A percentile compares a stretch with the other conserved stretches of the same genome.
Conservation (phyloP, 2,888 invertebrate genomes). For the Apodemia hepburni region DNA sequence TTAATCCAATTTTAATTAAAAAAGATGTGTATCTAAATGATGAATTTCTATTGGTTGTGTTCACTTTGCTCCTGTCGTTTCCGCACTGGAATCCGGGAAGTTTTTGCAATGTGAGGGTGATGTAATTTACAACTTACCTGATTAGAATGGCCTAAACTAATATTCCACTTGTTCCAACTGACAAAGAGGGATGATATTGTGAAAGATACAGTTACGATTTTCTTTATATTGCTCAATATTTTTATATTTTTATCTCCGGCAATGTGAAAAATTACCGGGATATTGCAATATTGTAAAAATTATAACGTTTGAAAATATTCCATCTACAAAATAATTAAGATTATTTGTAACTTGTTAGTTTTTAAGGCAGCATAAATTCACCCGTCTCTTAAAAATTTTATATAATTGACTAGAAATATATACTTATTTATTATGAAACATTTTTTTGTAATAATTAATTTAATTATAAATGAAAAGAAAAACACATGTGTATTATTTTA, state of each 20-base stretch:
- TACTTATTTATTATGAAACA: conserved; percentile 74
- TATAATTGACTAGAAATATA: conserved; percentile 77
- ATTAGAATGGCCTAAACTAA: neutral
- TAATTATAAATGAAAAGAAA: conserved; percentile 71
- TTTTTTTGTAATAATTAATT: conserved; percentile 70
- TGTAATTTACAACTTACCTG: no score
- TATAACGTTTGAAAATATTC: conserved; percentile 57
- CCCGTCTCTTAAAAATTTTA: conserved; percentile 79
- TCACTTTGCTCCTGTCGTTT: no score
- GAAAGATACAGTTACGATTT: conserved; percentile 40
- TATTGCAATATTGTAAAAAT: neutral
- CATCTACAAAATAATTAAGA: conserved; percentile 75
- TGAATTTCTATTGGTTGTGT: no score
- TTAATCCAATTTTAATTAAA: no score
- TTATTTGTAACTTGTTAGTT: conserved; percentile 64
- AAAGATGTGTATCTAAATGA: no score
- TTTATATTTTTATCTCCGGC: neutral
- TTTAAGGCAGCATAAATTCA: conserved; percentile 75
- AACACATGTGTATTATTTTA: conserved; percentile 49
- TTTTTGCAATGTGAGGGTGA: no score
- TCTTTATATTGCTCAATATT: conserved; percentile 41
- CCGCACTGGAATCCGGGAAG: no score
- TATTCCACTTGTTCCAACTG: neutral
- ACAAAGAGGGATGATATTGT: conserved; percentile 19
- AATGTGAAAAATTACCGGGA: neutral